Evolutionary conservation across 2,888 invertebrate species (phyloP), one percentile per base, ranked within the genome.

Genomic region (Rotaria macrura): DNA sequence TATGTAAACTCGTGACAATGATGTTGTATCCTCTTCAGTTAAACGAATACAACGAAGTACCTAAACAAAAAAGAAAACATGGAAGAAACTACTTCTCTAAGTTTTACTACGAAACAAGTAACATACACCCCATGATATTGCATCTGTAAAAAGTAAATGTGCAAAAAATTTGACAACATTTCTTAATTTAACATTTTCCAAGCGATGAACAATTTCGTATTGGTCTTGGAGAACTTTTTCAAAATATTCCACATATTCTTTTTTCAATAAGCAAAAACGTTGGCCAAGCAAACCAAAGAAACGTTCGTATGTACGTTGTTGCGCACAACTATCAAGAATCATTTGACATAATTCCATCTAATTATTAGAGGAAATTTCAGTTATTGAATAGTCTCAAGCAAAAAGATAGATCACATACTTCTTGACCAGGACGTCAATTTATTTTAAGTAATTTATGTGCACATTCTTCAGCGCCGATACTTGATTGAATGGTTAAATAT

Each of bases 271-370:
- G 90, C n/a, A 99, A 91, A 99, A 98, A 20, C 94, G 89, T 92
- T 96, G 96, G 0, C 97, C 96, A 84, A 99, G 91, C 49, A 98
- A 92, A 0, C 98, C 99, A 89, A 95, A 99, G 90, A 99, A 99
- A 90, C 97, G 97, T 90, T 98, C 97, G 89, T 98, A 99, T 0
- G 98, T 99, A 87, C 99, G 93, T 91, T 97, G 96, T 91, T 99
- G 98, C 9, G 98, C 97, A 91, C 99, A 99, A 90, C 99, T 99
- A 91, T 99, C 99, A 85, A 96, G 92, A 88, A 99, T 96, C 99
- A 99, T 99, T 91, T 97, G 96, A 89, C 98, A 98, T 17, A 99
- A 92, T 91, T 99, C 99, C 84, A 86, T 85, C 79, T 79, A n/a
- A 40, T 20, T 14, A 40, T 92, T 92, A 89, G 38, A 88, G 87